Percentiles rank a stretch among this genome's conserved stretches.
Conservation (phyloP, 2,888 invertebrate species). For the Leucoma salicis region DNA sequence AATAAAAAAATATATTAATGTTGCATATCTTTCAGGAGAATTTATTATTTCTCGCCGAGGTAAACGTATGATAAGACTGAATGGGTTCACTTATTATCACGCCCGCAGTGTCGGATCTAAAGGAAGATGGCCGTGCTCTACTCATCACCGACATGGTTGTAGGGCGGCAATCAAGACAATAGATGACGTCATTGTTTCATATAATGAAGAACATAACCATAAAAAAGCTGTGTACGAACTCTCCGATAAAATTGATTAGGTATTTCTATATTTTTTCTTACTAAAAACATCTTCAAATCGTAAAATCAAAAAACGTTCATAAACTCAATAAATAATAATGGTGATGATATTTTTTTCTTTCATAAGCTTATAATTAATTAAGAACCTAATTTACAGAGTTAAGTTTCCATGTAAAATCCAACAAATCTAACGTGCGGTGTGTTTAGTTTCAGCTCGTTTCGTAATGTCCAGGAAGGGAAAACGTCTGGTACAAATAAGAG, state of each 20-base stretch:
- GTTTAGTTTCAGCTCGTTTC: slow-evolving; percentile 10
- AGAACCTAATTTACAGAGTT: no score
- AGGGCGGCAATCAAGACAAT: slow-evolving; percentile 44
- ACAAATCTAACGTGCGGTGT: neutral
- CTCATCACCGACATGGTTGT: slow-evolving; percentile 47
- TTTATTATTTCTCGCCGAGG: slow-evolving; percentile 26
- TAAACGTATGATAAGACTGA: slow-evolving; percentile 24
- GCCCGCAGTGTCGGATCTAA: slow-evolving; percentile 8
- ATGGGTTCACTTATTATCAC: slow-evolving; percentile 25
- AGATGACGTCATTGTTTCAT: slow-evolving; percentile 27
- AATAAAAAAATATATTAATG: no score
- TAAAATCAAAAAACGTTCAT: no score
- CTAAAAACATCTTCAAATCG: no score
- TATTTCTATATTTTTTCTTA: no score
- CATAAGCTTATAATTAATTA: no score
- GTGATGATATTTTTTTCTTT: no score
- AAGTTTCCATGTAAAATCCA: no score
- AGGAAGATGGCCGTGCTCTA: slow-evolving; percentile 52
- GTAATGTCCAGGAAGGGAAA: slow-evolving; percentile 27
- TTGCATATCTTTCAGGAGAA: slow-evolving; percentile 23
- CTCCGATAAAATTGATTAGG: no score
- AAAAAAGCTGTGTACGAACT: neutral
- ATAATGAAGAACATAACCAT: slow-evolving; percentile 32
- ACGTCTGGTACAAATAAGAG: slow-evolving; percentile 22
- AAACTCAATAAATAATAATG: no score